These are phyloP conservation scores for Lepus oiostolus DNA, from an alignment of 2,797 vertebrate genomes.

Conservation along the genomic window DNA sequence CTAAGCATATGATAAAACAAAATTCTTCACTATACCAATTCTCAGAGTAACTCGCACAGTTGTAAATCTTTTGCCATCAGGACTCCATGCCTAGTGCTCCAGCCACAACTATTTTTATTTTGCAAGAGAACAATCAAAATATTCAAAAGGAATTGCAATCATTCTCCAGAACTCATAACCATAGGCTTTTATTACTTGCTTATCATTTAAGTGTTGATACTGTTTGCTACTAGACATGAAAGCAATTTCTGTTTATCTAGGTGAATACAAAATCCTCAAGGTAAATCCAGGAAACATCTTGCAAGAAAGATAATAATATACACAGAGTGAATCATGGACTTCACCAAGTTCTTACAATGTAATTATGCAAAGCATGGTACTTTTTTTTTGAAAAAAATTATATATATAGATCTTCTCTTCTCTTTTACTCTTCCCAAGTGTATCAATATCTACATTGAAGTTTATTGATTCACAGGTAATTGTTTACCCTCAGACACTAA, in stretches of 20 bases:
- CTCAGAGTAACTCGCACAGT: constrained; percentile 78
- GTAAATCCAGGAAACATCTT: constrained; percentile 69
- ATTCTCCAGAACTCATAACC: constrained; percentile 83
- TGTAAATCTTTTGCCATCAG: constrained; percentile 81
- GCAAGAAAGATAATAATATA: constrained; percentile 56
- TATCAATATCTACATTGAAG: neutral
- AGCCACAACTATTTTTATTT: constrained; percentile 83
- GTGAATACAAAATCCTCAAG: constrained; percentile 72
- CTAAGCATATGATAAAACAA: constrained; percentile 42
- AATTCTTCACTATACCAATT: constrained; percentile 67
- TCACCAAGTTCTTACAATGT: neutral
- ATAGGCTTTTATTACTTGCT: constrained; percentile 84
- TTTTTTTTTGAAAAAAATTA: neutral
- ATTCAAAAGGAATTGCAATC: constrained; percentile 86
- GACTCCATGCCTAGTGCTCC: constrained; percentile 76
- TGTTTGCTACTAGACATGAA: constrained; percentile 87
- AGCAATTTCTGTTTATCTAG: constrained; percentile 88
- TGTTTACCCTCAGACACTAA: constrained; percentile 1
- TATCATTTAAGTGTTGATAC: constrained; percentile 78
- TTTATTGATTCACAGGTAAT: constrained; percentile 33
- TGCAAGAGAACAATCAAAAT: constrained; percentile 84
- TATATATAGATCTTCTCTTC: neutral
- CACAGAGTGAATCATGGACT: constrained; percentile 22
- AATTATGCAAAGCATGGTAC: neutral
- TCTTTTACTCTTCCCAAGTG: neutral